Percentiles rank a stretch among this genome's conserved stretches.
phyloP scores from a whole-genome alignment of 2,888 invertebrate species.

The Hydriomena furcata region DNA sequence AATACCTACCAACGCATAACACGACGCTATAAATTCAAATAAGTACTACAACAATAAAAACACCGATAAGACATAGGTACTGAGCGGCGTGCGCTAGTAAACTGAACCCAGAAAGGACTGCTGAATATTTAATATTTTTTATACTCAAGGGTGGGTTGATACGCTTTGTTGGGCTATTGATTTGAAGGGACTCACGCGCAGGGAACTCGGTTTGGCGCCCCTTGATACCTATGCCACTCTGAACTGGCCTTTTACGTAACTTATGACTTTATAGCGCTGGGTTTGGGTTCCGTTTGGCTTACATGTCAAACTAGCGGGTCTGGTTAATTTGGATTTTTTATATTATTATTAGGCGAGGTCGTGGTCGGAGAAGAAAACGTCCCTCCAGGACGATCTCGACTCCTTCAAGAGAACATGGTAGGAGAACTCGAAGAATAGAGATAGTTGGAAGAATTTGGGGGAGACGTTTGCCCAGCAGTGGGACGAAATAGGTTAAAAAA shows the following conservation, averaged over 20 bases:
- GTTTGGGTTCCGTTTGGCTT: background rate
- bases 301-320: background rate
- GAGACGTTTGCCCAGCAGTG: no score
- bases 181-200: conserved; percentile 69
- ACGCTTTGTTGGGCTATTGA: conserved; percentile 63
- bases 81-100: conserved; percentile 48
- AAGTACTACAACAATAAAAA: conserved; percentile 76
- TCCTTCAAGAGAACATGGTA: no score
- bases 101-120: conserved; percentile 39
- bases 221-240: conserved; percentile 46
- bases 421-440: no score
- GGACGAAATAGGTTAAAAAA: no score
- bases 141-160: conserved; percentile 44
- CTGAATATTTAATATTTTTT: conserved; percentile 20
- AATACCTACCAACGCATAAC: conserved; percentile 76
- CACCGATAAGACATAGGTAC: conserved; percentile 58
- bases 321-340: no score
- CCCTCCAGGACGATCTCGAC: no score
- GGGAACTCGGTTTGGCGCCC: conserved; percentile 53
- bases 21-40: conserved; percentile 64
- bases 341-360: no score
- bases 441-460: no score
- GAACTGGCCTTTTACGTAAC: background rate
- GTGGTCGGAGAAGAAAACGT: no score
- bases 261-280: background rate